Base-by-base conservation (phyloP, 2,797 vertebrate genomes). In the Enteromius paludinosus region DNA sequence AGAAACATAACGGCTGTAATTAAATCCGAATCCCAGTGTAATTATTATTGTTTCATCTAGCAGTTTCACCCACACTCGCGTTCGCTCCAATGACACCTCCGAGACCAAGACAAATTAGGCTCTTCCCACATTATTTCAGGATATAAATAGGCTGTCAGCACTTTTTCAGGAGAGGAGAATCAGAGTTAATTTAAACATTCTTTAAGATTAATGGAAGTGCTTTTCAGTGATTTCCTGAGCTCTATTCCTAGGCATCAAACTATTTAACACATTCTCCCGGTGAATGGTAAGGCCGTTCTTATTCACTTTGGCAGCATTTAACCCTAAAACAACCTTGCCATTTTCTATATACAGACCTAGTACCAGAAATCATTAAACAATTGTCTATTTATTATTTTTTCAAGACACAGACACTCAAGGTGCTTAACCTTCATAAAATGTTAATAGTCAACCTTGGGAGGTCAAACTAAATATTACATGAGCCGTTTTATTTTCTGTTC, bases 171-270 rank as follows among this genome's bases (percentile, higher is more conserved):
- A 89, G 82, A 90, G 91, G 85, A 93, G 88, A 93, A 90, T 84
- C 87, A 82, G 89, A 93, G 92, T 93, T 94, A 89, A 94, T 93
- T 93, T 93, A 93, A 92, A 94, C 90, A 92, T 93, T 93, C 89
- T 90, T 91, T 92, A 92, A 92, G 94, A 95, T 94, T 90, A 94
- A 95, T 94, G 92, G 91, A 93, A 92, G 90, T 88, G 89, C 84
- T 87, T 91, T 90, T 87, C 77, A 88, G 88, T 92, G 91, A 89
- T 90, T 89, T 88, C 79, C 86, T 89, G 90, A 89, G 90, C 90
- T 91, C 89, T 92, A 91, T 93, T 92, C 91, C 88, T 88, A 87
- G 89, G 87, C 88, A 81, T 88, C 77, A 87, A 84, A 88, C 83
- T 89, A 91, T 91, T 90, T 91, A 92, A 92, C 91, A 91, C 88